Base-by-base conservation (phyloP, 92 coral and sea anemone genomes). In the Plumapathes pennacea region DNA sequence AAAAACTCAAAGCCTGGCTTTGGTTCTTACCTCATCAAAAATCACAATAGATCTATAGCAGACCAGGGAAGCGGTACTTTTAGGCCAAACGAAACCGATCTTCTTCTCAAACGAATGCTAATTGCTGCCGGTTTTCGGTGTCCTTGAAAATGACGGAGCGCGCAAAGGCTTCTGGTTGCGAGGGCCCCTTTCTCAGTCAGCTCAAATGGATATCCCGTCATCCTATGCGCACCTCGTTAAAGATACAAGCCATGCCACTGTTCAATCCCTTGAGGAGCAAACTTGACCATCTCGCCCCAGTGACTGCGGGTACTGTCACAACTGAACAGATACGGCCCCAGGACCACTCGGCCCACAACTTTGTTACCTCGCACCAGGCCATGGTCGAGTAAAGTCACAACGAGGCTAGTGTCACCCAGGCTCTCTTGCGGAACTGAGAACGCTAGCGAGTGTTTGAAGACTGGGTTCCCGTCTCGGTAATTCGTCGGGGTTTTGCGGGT, bases 221-320 rank as follows among this genome's bases (percentile, higher is more conserved):
- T n/a, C n/a, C n/a, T n/a, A n/a, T n/a, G n/a, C n/a, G n/a, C n/a
- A n/a, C n/a, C n/a, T n/a, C n/a, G 26, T 54, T 59, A 84, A 60
- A 84, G 34, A 14, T 72, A 65, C 27, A 84, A 39, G 1, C 62
- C 62, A 45, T 84, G 90, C 90, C 86, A 84, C 37, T 67, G 90
- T 23, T 72, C 72, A 9, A 76, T 49, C 32, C 52, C 25, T 12
- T 51, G 52, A 18, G 46, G 38, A 1, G 90, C 82, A 26, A 58
- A 53, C 36, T 63, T 54, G 9, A 72, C 58, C 90, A 84, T 84
- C 60, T 77, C 63, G 22, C 90, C 90, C 90, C 90, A 84, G 83
- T 84, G 90, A 26, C 81, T 84, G 32, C 80, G 57, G 36, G 78
- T 86, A 21, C 43, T 67, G 21, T 69, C 87, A 23, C 72, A 64